Evolutionary conservation across 64 coral and sea anemone species (phyloP).

Genomic region (Pocillopora verrucosa): DNA sequence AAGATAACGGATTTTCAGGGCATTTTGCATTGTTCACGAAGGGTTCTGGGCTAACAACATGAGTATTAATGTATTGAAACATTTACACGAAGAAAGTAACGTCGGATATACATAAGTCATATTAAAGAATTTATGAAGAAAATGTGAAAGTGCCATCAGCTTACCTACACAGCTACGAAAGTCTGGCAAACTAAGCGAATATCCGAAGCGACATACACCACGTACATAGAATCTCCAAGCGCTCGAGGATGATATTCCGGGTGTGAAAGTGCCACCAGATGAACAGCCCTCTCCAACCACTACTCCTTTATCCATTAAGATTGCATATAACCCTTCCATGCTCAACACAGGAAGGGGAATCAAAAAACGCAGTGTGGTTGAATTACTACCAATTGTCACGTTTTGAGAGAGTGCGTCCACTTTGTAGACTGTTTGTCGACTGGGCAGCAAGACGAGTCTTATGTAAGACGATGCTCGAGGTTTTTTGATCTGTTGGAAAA

Average conservation of each 20-base stretch:
- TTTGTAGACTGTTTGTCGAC: conserved; percentile 19
- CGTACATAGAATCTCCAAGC: neutral
- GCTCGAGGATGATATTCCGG: neutral
- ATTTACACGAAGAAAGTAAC: no score
- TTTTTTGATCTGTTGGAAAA: conserved; percentile 25
- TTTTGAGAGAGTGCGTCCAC: neutral
- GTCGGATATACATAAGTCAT: no score
- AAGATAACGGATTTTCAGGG: no score
- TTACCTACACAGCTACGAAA: conserved; percentile 1
- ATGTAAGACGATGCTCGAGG: neutral
- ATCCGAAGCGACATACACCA: neutral
- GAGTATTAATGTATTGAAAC: no score
- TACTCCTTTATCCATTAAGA: conserved; percentile 12
- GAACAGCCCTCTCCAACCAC: conserved; percentile 28
- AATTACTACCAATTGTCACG: neutral
- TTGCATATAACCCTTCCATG: conserved; percentile 24
- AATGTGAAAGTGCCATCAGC: neutral
- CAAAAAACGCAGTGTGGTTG: neutral
- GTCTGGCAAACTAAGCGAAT: neutral
- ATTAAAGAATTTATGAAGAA: no score
- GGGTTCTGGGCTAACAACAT: no score
- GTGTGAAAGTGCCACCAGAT: conserved; percentile 3
- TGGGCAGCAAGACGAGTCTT: neutral
- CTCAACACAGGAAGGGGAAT: neutral
- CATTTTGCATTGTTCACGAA: no score